Evolutionary conservation across 1,140 invertebrate species (phyloP).

Genomic region (Metaphire vulgaris): DNA sequence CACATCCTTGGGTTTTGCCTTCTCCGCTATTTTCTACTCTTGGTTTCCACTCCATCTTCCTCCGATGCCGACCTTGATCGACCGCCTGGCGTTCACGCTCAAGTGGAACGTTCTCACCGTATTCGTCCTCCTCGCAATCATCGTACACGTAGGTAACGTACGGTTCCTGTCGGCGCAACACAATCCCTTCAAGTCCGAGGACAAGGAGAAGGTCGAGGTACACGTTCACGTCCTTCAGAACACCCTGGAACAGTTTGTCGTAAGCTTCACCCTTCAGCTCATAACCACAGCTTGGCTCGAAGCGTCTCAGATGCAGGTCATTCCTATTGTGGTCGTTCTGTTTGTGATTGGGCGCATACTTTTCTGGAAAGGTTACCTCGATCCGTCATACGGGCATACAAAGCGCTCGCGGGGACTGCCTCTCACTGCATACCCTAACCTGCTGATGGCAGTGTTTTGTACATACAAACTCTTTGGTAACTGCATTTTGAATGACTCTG

Average conservation of each 20-base stretch:
- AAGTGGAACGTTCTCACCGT: conserved; percentile 9
- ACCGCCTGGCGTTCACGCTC: background rate
- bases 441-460: background rate
- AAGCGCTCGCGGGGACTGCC: conserved; percentile 1
- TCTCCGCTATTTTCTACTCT: background rate
- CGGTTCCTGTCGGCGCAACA: background rate
- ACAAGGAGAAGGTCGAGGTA: conserved; percentile 8
- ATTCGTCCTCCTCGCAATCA: background rate
- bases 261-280: conserved; percentile 11
- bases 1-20: background rate
- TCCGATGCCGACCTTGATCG: background rate
- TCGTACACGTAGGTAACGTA: background rate
- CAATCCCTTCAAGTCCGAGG: background rate
- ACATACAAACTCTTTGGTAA: background rate
- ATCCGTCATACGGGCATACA: conserved; percentile 5
- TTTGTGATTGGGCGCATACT: conserved; percentile 15
- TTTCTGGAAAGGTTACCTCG: conserved; percentile 14
- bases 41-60: conserved; percentile 8
- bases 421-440: background rate
- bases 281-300: background rate
- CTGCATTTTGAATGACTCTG: no score
- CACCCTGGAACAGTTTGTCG: conserved; percentile 17
- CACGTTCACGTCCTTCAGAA: conserved; percentile 5
- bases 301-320: background rate
- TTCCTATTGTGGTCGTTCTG: conserved; percentile 1